Evolutionary conservation across 2,888 invertebrate genomes (phyloP).

Genomic region (Dicyrtomina minuta): DNA sequence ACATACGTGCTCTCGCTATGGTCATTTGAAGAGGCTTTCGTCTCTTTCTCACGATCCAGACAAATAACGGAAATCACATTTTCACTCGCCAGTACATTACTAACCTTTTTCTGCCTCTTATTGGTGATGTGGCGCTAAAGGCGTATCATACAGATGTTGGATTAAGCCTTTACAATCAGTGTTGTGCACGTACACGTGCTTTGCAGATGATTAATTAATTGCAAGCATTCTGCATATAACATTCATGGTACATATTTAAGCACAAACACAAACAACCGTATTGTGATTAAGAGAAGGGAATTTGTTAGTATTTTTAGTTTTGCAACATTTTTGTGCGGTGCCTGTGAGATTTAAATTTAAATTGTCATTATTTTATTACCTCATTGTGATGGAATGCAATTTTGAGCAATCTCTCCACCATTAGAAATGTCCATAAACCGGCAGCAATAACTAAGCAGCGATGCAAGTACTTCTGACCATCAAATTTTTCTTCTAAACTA

Average conservation of each 20-base stretch:
- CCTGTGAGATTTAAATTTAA: not conserved
- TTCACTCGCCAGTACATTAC: not conserved
- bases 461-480: slow-evolving; percentile 45
- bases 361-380: slow-evolving; percentile 48
- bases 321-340: too few species aligned
- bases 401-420: slow-evolving; percentile 62
- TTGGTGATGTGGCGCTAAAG: not conserved
- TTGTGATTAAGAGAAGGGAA: too few species aligned
- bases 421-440: slow-evolving; percentile 64
- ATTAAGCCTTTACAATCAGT: too few species aligned
- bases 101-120: not conserved
- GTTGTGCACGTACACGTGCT: too few species aligned
- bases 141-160: too few species aligned
- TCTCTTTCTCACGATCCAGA: too few species aligned
- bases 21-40: not conserved
- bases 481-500: slow-evolving; percentile 24
- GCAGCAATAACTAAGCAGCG: slow-evolving; percentile 59
- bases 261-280: too few species aligned
- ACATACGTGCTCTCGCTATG: not conserved
- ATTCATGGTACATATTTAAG: too few species aligned
- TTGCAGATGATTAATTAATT: too few species aligned
- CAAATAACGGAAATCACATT: not conserved
- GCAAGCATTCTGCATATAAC: too few species aligned
- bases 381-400: slow-evolving; percentile 58
- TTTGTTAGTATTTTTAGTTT: too few species aligned